phyloP scores from a whole-genome alignment of 2,797 vertebrate species.

The Danio jaintianensis region DNA sequence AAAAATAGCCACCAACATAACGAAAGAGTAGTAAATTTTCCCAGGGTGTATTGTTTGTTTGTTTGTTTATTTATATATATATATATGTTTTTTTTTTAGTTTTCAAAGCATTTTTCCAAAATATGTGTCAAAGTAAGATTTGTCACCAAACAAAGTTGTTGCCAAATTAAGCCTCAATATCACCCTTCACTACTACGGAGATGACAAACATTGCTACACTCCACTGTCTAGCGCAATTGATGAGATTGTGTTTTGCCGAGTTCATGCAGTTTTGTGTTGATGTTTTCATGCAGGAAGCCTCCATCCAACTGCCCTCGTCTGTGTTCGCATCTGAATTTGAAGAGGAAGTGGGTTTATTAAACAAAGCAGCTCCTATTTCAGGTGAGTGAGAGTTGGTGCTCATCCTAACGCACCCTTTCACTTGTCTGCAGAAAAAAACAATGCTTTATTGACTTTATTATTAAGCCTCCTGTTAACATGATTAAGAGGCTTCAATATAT shows the following conservation, averaged over 20 bases:
- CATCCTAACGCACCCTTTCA: background rate
- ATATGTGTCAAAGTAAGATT: too few relatives aligned
- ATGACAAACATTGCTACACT: background rate
- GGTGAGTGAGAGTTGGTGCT: conserved; percentile 75
- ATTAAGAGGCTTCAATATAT: too few relatives aligned
- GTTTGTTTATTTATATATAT: too few relatives aligned
- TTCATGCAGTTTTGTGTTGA: background rate
- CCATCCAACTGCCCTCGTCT: conserved; percentile 92
- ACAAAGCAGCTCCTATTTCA: conserved; percentile 96
- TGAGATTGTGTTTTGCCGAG: background rate
- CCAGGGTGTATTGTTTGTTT: too few relatives aligned
- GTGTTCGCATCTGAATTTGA: conserved; percentile 98
- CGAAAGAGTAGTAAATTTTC: too few relatives aligned
- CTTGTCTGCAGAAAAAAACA: background rate
- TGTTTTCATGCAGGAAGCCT: conserved; percentile 72
- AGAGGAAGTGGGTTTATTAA: conserved; percentile 94
- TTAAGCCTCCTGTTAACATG: too few relatives aligned
- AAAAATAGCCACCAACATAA: too few relatives aligned
- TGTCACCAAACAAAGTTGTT: background rate
- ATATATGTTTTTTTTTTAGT: too few relatives aligned
- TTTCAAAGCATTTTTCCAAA: too few relatives aligned
- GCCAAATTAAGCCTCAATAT: too few relatives aligned
- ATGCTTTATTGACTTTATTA: background rate
- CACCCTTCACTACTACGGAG: too few relatives aligned
- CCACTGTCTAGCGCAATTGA: background rate